phyloP scores from a whole-genome alignment of 2,113 vertebrate species.

The Sturnus vulgaris region DNA sequence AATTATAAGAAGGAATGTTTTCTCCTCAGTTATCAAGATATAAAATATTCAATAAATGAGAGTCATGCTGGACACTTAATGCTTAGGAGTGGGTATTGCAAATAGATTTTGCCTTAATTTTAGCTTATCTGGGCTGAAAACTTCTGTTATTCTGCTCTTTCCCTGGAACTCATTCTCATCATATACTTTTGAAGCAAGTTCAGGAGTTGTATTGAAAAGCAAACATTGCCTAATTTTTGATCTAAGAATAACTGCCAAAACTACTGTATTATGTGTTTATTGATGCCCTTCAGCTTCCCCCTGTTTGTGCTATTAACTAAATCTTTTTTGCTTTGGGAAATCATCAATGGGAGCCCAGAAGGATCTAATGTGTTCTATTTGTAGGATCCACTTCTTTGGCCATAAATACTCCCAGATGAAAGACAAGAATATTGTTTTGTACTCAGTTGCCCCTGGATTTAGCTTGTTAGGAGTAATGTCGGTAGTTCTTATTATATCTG shows the following conservation, averaged over 20 bases:
- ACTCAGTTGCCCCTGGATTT: neutral
- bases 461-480: neutral
- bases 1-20: neutral
- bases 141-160: neutral
- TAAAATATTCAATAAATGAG: neutral
- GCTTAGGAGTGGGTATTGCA: neutral
- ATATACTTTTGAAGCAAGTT: neutral
- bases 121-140: neutral
- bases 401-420: neutral
- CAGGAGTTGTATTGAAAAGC: neutral
- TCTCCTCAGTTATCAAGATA: neutral
- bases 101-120: neutral
- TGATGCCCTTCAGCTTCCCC: neutral
- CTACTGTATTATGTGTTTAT: neutral
- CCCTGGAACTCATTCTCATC: neutral
- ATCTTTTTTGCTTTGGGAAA: neutral
- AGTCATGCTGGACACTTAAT: neutral
- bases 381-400: neutral
- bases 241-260: neutral
- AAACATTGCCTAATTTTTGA: neutral
- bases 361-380: neutral
- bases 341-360: neutral
- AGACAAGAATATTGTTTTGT: neutral
- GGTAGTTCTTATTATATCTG: neutral
- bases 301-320: neutral